Percentiles rank a stretch among this genome's conserved stretches.
These are phyloP conservation scores for Leptogaster cylindrica DNA, from an alignment of 2,888 invertebrate species.

Conservation along the genomic window DNA sequence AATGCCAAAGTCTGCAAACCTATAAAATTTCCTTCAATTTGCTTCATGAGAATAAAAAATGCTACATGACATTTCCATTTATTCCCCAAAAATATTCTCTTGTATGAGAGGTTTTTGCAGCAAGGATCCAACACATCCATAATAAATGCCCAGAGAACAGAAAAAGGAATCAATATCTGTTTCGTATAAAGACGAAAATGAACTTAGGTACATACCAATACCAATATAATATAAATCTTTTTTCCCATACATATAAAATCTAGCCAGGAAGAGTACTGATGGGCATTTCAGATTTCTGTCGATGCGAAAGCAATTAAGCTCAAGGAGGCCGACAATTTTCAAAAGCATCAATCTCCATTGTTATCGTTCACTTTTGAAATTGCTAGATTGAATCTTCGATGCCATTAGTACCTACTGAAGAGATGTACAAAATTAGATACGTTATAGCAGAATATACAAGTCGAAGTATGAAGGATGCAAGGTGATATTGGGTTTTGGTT, in stretches of 20 bases:
- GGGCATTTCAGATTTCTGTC: slow-evolving; percentile 37
- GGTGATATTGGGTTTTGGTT: too few relatives aligned
- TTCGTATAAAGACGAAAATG: not conserved
- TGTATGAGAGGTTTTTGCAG: too few relatives aligned
- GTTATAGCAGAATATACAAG: not conserved
- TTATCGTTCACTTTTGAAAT: slow-evolving; percentile 37
- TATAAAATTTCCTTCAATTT: slow-evolving; percentile 1
- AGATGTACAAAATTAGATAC: slow-evolving; percentile 38
- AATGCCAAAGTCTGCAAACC: too few relatives aligned
- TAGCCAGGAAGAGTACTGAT: slow-evolving; percentile 28
- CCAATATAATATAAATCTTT: not conserved
- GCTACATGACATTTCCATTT: not conserved
- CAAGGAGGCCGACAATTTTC: slow-evolving; percentile 36
- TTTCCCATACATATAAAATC: not conserved
- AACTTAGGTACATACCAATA: not conserved
- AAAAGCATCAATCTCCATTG: slow-evolving; percentile 36
- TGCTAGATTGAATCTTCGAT: slow-evolving; percentile 37
- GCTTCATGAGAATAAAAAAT: not conserved
- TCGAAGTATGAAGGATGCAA: too few relatives aligned
- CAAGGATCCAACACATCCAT: not conserved
- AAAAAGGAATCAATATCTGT: slow-evolving; percentile 3
- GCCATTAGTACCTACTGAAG: slow-evolving; percentile 31
- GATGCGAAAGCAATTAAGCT: slow-evolving; percentile 32
- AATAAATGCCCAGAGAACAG: not conserved
- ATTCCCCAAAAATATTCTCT: not conserved